Percentiles rank a stretch among this genome's conserved stretches.
phyloP scores from a whole-genome alignment of 2,797 vertebrate species.

The Erithacus rubecula region DNA sequence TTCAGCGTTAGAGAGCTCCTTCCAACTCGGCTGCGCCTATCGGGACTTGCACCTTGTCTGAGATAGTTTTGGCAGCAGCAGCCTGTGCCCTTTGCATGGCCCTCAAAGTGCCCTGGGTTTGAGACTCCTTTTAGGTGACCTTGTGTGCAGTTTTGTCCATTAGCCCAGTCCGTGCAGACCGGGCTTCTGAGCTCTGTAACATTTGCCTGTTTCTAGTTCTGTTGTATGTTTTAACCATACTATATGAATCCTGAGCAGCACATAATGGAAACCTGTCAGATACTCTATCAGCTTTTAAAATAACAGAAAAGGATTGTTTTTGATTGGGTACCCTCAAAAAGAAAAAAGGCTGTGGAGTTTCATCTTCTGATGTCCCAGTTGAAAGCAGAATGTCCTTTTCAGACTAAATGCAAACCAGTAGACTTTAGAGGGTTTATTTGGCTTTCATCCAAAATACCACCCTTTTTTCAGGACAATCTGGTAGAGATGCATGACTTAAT shows the following conservation, averaged over 20 bases:
- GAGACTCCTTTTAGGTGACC: not conserved
- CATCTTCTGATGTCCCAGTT: not conserved
- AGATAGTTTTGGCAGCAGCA: slow-evolving; percentile 35
- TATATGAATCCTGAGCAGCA: not conserved
- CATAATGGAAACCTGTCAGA: not conserved
- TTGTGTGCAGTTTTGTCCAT: not conserved
- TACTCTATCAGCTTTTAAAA: not conserved
- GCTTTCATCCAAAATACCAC: not conserved
- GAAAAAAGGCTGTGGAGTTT: not conserved
- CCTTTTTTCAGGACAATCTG: not conserved
- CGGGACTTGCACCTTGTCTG: slow-evolving; percentile 13
- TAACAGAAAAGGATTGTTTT: slow-evolving; percentile 4
- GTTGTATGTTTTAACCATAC: slow-evolving; percentile 15
- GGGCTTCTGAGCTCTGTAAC: not conserved
- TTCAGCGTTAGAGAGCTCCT: not conserved
- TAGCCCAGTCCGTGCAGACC: not conserved
- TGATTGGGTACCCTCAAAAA: not conserved
- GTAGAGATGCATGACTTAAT: not conserved
- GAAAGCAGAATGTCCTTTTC: slow-evolving; percentile 24
- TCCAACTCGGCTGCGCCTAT: not conserved
- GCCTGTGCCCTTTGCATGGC: not conserved
- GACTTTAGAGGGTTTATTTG: not conserved
- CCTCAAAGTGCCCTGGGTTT: not conserved
- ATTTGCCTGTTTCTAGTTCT: slow-evolving; percentile 23
- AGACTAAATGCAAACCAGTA: not conserved